phyloP scores from a whole-genome alignment of 2,797 vertebrate species.

The Pseudocheirus occidentalis region DNA sequence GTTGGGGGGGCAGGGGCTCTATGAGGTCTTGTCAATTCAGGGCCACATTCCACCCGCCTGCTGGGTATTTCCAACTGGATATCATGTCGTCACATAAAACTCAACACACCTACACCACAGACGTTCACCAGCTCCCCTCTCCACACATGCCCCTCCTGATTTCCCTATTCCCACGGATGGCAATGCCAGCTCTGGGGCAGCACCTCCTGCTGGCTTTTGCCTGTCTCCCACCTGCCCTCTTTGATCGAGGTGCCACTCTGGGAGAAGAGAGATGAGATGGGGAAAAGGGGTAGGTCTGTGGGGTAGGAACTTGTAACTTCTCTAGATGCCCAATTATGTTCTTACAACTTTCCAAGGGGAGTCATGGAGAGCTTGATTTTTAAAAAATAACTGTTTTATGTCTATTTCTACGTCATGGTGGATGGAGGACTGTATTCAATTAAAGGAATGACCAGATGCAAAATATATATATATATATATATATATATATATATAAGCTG shows the following conservation, averaged over 20 bases:
- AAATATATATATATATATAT: no score
- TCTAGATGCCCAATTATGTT: conserved; percentile 18
- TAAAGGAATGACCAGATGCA: no score
- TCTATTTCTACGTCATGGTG: no score
- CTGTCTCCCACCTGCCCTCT: not conserved
- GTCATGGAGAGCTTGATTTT: conserved; percentile 39
- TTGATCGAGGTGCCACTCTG: conserved; percentile 40
- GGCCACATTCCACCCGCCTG: not conserved
- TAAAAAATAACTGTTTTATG: not conserved
- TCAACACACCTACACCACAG: not conserved
- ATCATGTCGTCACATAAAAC: not conserved
- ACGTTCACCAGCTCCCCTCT: not conserved
- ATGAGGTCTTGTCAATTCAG: not conserved
- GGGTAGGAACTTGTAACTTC: conserved; percentile 16
- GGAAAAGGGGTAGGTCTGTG: not conserved
- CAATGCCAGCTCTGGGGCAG: conserved; percentile 12
- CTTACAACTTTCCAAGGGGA: conserved; percentile 42
- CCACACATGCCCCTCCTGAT: not conserved
- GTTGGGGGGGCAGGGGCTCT: not conserved
- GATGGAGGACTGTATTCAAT: no score
- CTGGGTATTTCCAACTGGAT: not conserved
- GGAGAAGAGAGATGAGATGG: not conserved
- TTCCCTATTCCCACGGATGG: not conserved
- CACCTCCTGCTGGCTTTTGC: conserved; percentile 19
- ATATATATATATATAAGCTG: no score